Conservation (phyloP, 2,113 vertebrate genomes). For the Cacatua alba region DNA sequence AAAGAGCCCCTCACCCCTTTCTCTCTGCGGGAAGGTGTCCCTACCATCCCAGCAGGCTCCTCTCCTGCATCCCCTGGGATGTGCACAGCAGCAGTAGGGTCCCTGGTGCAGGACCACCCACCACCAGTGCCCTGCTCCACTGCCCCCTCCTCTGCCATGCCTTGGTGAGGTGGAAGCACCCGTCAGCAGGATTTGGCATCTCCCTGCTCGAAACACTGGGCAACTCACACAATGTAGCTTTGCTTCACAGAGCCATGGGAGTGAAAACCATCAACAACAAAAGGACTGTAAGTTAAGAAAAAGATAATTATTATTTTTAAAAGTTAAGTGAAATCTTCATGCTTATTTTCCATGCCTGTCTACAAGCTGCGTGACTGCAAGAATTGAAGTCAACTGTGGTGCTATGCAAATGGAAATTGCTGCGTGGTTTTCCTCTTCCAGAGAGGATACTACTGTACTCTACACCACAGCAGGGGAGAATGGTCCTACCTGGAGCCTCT, state of each 20-base stretch:
- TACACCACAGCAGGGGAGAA: no score
- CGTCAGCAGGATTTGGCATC: not conserved
- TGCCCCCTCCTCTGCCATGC: not conserved
- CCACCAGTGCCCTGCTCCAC: not conserved
- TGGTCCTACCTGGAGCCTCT: no score
- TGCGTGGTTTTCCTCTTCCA: not conserved
- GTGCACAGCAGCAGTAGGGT: not conserved
- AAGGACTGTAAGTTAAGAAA: no score
- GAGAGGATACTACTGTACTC: no score
- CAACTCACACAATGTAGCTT: not conserved
- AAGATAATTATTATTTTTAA: not conserved
- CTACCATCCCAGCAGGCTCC: not conserved
- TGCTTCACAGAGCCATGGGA: rapidly evolving
- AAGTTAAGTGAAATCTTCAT: not conserved
- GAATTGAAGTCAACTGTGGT: not conserved
- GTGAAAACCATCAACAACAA: not conserved
- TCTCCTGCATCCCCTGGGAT: not conserved
- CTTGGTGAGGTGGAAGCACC: rapidly evolving
- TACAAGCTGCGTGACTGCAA: not conserved
- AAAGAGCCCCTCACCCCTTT: not conserved
- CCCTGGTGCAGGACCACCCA: not conserved
- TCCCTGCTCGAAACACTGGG: not conserved
- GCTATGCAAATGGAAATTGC: not conserved
- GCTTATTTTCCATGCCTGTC: not conserved
- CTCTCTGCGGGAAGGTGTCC: no score